Evolutionary conservation across 2,797 vertebrate species (phyloP), one percentile per base, ranked within the genome.

Genomic region (Pyrocephalus nanus): DNA sequence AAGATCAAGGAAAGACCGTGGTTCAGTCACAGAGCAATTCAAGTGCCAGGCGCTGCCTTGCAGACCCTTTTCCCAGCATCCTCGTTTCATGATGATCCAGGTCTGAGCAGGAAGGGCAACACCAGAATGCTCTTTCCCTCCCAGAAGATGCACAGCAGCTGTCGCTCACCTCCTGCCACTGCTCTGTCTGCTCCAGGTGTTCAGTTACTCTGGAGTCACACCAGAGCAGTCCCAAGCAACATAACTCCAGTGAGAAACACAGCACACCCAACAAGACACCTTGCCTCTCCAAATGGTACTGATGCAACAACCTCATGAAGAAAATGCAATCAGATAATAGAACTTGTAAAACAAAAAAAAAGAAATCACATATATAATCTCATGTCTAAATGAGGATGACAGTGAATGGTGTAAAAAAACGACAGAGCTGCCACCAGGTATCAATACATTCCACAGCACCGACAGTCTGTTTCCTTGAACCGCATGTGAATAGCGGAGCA

Each of bases 391-490:
- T 50, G 67, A 89, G 22, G 90, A 93, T 82, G 90, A 96, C 80
- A 79, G 95, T 61, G 96, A 97, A 95, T 27, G 74, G 86, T 69
- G 88, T 86, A 95, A 95, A 91, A 67, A 72, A 16, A 3, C 4
- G 8, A 82, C 36, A 95, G 88, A 95, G 92, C 88, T 95, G 95
- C 73, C 92, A 90, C 76, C 74, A 85, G 88, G 79, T 89, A 81
- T 29, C 45, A 85, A 94, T 48, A 92, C 77, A 96, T 97, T 96
- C 95, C 88, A 93, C 96, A 97, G 97, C 97, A 97, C 96, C 95
- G 13, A 95, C 58, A 88, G 94, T 93, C 90, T 83, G 93, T 83
- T 94, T 97, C 94, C 93, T 91, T 93, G 91, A 90, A 96, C 95
- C 51, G 26, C 43, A 90, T 1, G 65, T 55, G 87, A 96, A 88